phyloP scores from a whole-genome alignment of 2,888 invertebrate species.

The Bombylius discolor region DNA sequence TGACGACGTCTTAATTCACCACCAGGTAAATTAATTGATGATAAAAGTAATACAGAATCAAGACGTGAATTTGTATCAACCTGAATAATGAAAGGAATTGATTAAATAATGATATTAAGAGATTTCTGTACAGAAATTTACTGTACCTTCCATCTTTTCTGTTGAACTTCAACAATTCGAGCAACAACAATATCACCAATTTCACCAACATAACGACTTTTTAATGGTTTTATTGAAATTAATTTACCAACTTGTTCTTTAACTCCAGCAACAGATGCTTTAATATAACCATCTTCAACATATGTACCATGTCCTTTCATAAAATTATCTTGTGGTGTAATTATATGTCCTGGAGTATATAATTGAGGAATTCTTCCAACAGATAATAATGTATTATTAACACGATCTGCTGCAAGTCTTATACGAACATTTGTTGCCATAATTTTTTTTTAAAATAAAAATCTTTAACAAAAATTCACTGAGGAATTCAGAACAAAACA shows the following conservation, averaged over 20 bases:
- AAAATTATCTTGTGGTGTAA: slow-evolving; percentile 51
- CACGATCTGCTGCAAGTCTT: slow-evolving; percentile 49
- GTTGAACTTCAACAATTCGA: slow-evolving; percentile 84
- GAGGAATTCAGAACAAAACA: too few species aligned
- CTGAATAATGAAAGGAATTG: not conserved
- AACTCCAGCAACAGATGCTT: slow-evolving; percentile 88
- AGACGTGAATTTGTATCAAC: slow-evolving; percentile 84
- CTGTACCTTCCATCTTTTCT: slow-evolving; percentile 69
- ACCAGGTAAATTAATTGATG: slow-evolving; percentile 94
- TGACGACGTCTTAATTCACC: slow-evolving; percentile 86
- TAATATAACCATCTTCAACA: slow-evolving; percentile 64
- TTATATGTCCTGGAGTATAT: slow-evolving; percentile 79
- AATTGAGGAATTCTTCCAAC: slow-evolving; percentile 49
- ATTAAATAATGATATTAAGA: not conserved
- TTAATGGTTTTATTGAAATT: slow-evolving; percentile 80
- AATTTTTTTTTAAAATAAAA: not conserved
- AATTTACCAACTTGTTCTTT: slow-evolving; percentile 91
- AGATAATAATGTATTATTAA: slow-evolving; percentile 38
- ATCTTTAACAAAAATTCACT: too few species aligned
- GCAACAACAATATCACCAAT: slow-evolving; percentile 96
- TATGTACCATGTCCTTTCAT: slow-evolving; percentile 95
- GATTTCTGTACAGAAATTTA: too few species aligned
- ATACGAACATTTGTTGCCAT: slow-evolving; percentile 48
- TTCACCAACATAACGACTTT: slow-evolving; percentile 83
- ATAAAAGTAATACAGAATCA: slow-evolving; percentile 75